phyloP scores from a whole-genome alignment of 2,113 vertebrate species.

The Laticauda colubrina region DNA sequence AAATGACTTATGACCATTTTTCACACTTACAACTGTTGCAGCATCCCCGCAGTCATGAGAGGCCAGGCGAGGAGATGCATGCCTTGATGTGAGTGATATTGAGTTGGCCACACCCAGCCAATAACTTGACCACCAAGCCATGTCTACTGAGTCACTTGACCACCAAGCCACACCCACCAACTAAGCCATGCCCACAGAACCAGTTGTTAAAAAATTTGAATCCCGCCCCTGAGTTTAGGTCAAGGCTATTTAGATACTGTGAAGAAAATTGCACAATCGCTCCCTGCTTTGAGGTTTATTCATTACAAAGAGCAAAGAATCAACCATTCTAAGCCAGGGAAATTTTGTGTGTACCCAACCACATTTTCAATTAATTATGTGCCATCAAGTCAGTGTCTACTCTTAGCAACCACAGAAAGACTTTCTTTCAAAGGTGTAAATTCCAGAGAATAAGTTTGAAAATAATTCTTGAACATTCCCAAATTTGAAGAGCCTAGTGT shows the following conservation, averaged over 20 bases:
- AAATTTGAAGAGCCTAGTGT: not conserved
- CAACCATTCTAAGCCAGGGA: not conserved
- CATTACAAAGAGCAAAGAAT: not conserved
- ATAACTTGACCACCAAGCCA: too few relatives aligned
- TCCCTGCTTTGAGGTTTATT: not conserved
- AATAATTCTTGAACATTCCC: not conserved
- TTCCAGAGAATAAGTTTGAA: not conserved
- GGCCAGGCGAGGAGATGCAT: too few relatives aligned
- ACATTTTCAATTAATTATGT: not conserved
- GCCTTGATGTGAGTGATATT: too few relatives aligned
- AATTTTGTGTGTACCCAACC: not conserved
- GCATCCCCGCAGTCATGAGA: too few relatives aligned
- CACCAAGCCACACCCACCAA: too few relatives aligned
- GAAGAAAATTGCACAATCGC: conserved; percentile 7
- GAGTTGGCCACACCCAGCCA: too few relatives aligned
- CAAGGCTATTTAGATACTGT: conserved; percentile 29
- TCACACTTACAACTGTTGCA: too few relatives aligned
- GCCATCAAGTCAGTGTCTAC: not conserved
- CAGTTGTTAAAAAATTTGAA: too few relatives aligned
- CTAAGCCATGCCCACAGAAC: too few relatives aligned
- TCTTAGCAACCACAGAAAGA: not conserved
- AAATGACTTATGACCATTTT: too few relatives aligned
- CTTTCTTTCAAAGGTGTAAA: not conserved
- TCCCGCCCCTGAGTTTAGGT: conserved; percentile 7
- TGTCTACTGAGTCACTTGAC: too few relatives aligned